Conservation (phyloP, 2,113 vertebrate genomes). For the Anseranas semipalmata region DNA sequence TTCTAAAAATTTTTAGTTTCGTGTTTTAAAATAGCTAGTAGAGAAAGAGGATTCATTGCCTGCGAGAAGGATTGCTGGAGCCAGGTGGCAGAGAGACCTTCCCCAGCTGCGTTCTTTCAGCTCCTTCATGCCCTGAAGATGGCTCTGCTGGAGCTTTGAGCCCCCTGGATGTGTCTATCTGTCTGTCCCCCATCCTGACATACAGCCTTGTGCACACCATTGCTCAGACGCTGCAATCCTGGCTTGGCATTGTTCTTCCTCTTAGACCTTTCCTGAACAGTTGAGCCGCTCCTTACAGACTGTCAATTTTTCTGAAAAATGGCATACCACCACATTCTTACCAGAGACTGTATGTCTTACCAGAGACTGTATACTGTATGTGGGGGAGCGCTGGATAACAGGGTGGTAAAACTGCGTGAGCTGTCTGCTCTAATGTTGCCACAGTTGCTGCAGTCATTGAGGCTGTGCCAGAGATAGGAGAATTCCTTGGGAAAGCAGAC, state of each 20-base stretch:
- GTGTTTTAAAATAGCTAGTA: slow-evolving; percentile 18
- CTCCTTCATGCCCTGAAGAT: neutral
- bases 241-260: neutral
- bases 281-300: neutral
- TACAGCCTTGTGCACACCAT: accelerated
- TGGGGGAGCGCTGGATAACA: neutral
- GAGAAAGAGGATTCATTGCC: neutral
- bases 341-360: too few relatives aligned
- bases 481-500: neutral
- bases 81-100: neutral
- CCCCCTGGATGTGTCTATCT: neutral
- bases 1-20: slow-evolving; percentile 13
- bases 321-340: neutral
- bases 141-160: neutral
- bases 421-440: neutral
- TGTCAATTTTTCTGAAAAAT: neutral
- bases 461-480: neutral
- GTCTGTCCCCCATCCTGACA: neutral
- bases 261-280: neutral
- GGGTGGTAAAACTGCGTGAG: neutral
- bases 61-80: neutral
- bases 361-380: too few relatives aligned
- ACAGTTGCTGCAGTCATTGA: neutral
- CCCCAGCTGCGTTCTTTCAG: neutral
- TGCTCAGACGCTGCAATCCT: neutral